Conservation (phyloP, 2,113 vertebrate species). For the Urocolius indicus region DNA sequence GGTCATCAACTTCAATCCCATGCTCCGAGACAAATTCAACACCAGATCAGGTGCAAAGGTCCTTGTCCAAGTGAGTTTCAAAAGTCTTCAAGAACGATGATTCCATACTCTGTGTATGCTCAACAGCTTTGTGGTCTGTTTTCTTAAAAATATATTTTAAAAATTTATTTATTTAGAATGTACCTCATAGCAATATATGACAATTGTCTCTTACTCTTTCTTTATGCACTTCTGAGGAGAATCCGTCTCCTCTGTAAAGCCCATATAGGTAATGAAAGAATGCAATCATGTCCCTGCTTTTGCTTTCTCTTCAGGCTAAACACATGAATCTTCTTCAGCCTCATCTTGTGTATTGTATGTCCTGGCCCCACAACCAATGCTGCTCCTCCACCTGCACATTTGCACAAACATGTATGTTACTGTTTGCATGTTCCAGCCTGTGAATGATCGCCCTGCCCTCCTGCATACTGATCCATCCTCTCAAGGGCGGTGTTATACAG, state of each 20-base stretch:
- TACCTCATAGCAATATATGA: neutral
- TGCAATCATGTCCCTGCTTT: neutral
- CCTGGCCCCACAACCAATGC: neutral
- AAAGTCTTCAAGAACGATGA: neutral
- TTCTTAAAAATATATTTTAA: too few species aligned
- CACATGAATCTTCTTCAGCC: neutral
- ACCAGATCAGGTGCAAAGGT: neutral
- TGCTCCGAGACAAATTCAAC: neutral
- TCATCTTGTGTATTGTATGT: neutral
- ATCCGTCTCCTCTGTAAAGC: neutral
- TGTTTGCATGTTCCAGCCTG: neutral
- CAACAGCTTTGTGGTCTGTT: neutral
- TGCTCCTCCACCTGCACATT: neutral
- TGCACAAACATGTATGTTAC: too few species aligned
- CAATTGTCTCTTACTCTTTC: neutral
- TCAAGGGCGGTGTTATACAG: neutral
- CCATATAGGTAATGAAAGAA: neutral
- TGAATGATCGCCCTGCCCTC: neutral
- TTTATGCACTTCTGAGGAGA: neutral
- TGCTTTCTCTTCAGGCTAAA: neutral
- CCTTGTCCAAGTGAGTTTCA: neutral
- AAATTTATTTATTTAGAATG: neutral
- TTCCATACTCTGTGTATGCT: neutral
- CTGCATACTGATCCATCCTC: neutral
- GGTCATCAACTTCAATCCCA: neutral